These are phyloP conservation scores for Catharus minimus DNA, from an alignment of 2,113 vertebrate species.

Conservation along the genomic window DNA sequence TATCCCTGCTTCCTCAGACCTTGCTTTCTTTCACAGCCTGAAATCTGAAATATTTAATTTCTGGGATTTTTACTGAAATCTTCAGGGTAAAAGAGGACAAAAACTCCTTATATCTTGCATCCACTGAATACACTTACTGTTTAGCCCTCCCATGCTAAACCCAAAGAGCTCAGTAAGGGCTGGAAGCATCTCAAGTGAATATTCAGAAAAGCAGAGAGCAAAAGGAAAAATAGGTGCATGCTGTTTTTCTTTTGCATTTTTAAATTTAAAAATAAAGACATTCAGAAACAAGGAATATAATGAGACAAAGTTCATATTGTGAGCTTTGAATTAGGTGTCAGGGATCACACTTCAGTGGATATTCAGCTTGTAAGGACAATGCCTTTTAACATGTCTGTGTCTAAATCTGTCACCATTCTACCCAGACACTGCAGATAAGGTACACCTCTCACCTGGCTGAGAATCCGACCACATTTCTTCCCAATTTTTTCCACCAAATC, in stretches of 20 bases:
- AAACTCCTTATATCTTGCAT: not conserved
- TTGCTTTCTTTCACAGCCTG: not conserved
- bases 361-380: not conserved
- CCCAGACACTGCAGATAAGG: not conserved
- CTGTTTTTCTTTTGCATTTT: not conserved
- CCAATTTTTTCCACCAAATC: constrained; percentile 92
- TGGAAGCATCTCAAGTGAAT: not conserved
- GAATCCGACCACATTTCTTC: constrained; percentile 90
- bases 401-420: not conserved
- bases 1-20: not conserved
- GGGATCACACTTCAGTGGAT: not conserved
- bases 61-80: not conserved
- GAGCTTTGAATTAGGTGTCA: not conserved
- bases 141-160: not conserved
- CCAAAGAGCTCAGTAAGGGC: not conserved
- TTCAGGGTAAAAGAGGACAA: not conserved
- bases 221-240: not conserved
- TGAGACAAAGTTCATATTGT: not conserved
- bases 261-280: not conserved
- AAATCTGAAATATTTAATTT: not conserved
- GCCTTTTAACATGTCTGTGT: not conserved
- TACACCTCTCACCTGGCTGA: constrained; percentile 89
- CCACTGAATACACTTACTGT: not conserved
- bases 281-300: not conserved
- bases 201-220: not conserved